A percentile compares a stretch with the other conserved stretches of the same genome.
Conservation (phyloP, 2,888 invertebrate genomes). For the Philereme vetulata region DNA sequence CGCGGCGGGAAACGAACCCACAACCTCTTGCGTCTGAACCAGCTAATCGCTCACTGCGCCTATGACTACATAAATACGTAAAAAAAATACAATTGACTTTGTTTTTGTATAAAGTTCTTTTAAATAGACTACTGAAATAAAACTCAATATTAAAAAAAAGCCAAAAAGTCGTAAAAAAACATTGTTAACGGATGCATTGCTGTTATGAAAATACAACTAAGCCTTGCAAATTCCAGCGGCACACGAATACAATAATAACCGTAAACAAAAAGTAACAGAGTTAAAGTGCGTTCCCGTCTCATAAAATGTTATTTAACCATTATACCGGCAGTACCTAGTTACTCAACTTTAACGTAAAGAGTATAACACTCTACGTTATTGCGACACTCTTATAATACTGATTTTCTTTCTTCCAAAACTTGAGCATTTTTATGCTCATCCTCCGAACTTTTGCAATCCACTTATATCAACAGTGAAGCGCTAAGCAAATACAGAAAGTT, state of each 20-base stretch:
- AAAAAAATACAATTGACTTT: no score
- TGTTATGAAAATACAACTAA: constrained; percentile 1
- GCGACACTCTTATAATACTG: constrained; percentile 74
- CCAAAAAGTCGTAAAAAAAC: no score
- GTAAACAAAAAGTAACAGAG: constrained; percentile 42
- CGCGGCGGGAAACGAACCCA: no score
- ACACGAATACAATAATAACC: constrained; percentile 36
- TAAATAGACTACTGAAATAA: no score
- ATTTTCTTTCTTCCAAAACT: constrained; percentile 68
- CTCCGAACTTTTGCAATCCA: constrained; percentile 82
- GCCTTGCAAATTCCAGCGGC: constrained; percentile 9
- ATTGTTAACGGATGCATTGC: not conserved
- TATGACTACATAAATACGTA: no score
- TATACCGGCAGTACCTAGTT: constrained; percentile 58
- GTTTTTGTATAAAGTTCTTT: no score
- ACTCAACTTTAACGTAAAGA: constrained; percentile 67
- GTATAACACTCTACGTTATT: constrained; percentile 63
- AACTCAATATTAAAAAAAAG: no score
- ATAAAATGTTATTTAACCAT: constrained; percentile 56
- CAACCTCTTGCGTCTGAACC: no score
- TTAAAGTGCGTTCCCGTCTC: constrained; percentile 47
- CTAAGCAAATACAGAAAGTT: constrained; percentile 82
- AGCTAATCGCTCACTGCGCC: no score
- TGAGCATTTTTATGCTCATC: constrained; percentile 80
- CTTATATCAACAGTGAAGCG: constrained; percentile 82